Percentiles rank a stretch among this genome's conserved stretches.
These are phyloP conservation scores for Zoanthus solanderi DNA, from an alignment of 92 coral and sea anemone genomes.

Conservation along the genomic window DNA sequence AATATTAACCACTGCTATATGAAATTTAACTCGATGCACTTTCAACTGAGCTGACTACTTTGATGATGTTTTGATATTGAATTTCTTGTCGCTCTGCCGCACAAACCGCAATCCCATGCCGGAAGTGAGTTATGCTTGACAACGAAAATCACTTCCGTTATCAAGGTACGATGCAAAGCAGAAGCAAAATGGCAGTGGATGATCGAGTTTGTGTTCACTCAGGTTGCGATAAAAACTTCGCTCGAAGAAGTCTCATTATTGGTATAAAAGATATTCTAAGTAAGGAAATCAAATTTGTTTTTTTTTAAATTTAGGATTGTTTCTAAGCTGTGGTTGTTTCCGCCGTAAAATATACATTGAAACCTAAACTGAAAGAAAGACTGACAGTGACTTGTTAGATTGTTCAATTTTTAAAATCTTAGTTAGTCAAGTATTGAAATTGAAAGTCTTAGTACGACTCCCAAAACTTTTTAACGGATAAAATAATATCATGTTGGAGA, in stretches of 20 bases:
- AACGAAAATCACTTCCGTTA: constrained; percentile 34
- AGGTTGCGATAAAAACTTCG: neutral
- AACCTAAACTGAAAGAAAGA: too few species aligned
- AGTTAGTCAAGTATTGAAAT: too few species aligned
- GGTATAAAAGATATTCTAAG: neutral
- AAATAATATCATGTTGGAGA: neutral
- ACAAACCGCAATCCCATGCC: constrained; percentile 32
- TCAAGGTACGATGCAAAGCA: neutral
- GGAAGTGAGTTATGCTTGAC: constrained; percentile 34
- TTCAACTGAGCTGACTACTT: constrained; percentile 11
- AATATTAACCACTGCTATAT: neutral
- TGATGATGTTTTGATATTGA: constrained; percentile 39
- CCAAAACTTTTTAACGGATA: neutral
- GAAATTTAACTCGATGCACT: constrained; percentile 6
- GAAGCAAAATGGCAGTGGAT: neutral
- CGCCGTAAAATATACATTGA: too few species aligned
- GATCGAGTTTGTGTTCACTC: neutral
- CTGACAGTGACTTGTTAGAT: too few species aligned
- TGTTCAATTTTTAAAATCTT: too few species aligned
- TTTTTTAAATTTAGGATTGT: neutral
- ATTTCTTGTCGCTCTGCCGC: constrained; percentile 23
- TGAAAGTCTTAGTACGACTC: too few species aligned
- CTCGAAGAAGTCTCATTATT: neutral
- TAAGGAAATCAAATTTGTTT: neutral
- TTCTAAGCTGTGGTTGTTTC: too few species aligned